Base-by-base conservation (phyloP, 92 coral and sea anemone species). In the Porites cylindrica region DNA sequence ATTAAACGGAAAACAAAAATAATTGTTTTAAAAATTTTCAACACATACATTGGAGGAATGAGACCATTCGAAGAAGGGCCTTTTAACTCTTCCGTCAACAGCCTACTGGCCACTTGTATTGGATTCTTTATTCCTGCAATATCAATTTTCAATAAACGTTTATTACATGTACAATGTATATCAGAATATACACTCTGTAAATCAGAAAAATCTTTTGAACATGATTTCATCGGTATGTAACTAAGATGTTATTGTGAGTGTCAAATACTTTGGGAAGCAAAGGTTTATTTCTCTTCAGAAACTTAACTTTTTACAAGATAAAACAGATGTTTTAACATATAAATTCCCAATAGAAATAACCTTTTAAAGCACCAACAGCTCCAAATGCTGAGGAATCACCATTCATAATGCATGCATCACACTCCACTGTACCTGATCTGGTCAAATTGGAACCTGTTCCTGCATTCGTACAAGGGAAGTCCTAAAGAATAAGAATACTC, bases 321-420 rank as follows among this genome's bases (percentile, higher is more conserved):
- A 38, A 38, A 38, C 47, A 38, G 47, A 38, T 56, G 16, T 10
- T 56, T 10, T 56, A 56, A 56, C 7, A 10, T 56, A 56, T 9
- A 56, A 8, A 17, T 29, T 1, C 2, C n/a, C 8, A 16, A 64
- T 11, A 6, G 6, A 10, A 93, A 66, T 66, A 52, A 91, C 99
- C 99, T 81, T 88, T 92, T 10, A 96, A 63, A 26, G 98, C 98
- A 18, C 96, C 99, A 56, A 96, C 94, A 18, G 99, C 98, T 85
- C 99, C 99, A 96, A 96, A 96, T 20, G 93, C 96, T 10, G 71
- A 62, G 47, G 96, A 84, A 63, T 75, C 50, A 17, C 99, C 99
- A 86, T 96, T 98, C 99, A 96, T 96, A 47, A 96, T 73, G 78
- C 99, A 91, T 6, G 99, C 96, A 93, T 96, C 99, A 90, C 99